Percentiles rank a stretch among this genome's conserved stretches.
Evolutionary conservation across 2,113 vertebrate genomes (phyloP).

Genomic region (Bubo scandiacus): DNA sequence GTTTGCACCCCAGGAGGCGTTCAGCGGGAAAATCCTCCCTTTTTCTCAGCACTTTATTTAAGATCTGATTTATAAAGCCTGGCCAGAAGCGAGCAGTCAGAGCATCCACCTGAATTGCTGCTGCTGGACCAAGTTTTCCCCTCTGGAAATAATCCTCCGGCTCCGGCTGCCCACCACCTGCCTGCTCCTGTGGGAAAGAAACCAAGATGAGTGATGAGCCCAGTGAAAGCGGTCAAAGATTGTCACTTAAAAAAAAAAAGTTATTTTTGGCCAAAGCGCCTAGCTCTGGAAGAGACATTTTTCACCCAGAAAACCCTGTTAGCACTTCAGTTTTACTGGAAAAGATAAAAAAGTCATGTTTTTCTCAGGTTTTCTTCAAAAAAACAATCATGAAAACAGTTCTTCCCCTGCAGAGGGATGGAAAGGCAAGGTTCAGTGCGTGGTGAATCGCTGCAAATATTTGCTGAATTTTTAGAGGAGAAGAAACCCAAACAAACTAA

Average conservation of each 20-base stretch:
- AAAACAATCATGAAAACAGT: not conserved
- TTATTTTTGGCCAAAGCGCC: not conserved
- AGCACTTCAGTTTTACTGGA: not conserved
- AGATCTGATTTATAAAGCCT: not conserved
- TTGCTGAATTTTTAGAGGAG: not conserved
- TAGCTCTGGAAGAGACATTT: not conserved
- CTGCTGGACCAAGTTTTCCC: not conserved
- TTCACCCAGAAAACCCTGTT: not conserved
- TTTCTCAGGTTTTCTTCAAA: not conserved
- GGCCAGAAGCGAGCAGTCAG: not conserved
- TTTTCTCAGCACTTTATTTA: not conserved
- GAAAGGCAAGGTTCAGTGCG: not conserved
- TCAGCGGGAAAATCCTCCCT: not conserved
- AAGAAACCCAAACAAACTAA: not conserved
- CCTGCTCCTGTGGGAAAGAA: not conserved
- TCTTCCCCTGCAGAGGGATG: not conserved
- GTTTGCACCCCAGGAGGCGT: not conserved
- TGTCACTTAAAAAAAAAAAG: not conserved
- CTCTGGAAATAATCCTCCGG: not conserved
- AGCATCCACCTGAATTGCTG: not conserved
- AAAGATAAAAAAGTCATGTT: not conserved
- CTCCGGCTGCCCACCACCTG: not conserved
- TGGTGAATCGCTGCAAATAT: accelerated
- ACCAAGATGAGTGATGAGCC: not conserved
- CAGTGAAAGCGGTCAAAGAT: not conserved